These are phyloP conservation scores for Nymphicus hollandicus DNA, from an alignment of 2,113 vertebrate species.

Conservation along the genomic window DNA sequence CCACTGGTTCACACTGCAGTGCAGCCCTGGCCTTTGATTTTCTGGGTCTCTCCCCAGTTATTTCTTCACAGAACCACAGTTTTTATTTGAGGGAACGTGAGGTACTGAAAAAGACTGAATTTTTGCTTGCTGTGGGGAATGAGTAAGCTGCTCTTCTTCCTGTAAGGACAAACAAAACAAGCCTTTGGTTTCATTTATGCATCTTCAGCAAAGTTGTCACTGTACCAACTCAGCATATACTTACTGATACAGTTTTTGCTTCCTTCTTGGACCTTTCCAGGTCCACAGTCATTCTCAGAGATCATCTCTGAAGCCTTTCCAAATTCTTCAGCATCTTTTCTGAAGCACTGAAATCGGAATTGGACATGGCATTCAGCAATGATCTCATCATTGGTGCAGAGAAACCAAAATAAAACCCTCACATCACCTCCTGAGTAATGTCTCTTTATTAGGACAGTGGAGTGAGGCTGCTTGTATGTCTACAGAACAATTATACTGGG, in stretches of 20 bases:
- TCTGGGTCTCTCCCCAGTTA: neutral
- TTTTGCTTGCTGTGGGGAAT: neutral
- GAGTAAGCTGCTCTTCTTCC: neutral
- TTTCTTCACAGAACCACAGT: neutral
- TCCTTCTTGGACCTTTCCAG: neutral
- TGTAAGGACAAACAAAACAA: neutral
- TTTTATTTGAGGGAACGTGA: neutral
- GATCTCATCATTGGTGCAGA: neutral
- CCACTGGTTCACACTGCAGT: fast-evolving
- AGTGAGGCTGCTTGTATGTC: neutral
- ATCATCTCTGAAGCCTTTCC: neutral
- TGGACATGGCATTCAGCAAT: neutral
- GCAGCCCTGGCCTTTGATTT: neutral
- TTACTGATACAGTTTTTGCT: neutral
- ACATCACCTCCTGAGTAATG: neutral
- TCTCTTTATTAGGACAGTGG: neutral
- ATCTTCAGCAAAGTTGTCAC: neutral
- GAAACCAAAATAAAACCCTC: neutral
- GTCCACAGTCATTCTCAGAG: neutral
- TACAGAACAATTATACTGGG: neutral
- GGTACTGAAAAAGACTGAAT: neutral
- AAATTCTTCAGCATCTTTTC: neutral
- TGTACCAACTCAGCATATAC: neutral
- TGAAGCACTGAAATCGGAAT: neutral
- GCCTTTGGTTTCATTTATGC: neutral